Evolutionary conservation across 30 jellyfish, hydroid and myxozoan species (phyloP), one percentile per base, ranked within the genome.

Genomic region (Aurelia coerulea): DNA sequence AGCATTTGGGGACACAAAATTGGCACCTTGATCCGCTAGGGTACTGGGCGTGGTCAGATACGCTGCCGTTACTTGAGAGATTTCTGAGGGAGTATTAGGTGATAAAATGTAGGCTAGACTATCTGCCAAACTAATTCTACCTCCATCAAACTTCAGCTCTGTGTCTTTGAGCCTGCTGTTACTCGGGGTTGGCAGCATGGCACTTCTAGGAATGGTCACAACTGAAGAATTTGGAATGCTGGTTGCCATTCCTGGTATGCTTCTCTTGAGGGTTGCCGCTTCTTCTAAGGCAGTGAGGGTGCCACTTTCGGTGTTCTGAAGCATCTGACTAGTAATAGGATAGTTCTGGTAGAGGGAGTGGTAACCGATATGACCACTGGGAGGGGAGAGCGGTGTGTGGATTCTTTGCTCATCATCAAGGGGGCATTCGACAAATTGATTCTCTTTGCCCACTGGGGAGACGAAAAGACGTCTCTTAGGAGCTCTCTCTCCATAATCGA

Each of bases 361-460:
- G 80, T 62, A 49, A 32, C 72, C 72, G 50, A 65, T 42, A 39
- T 58, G 66, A 10, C 80, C 88, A 41, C 79, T 73, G n/a, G 78
- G 46, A 9, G 87, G 86, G 19, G 93, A 14, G 18, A 33, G 73
- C 52, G 74, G 54, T 19, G 86, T 62, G 18, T 68, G 70, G 37
- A 66, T 16, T 73, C 80, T 60, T 41, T 84, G 80, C 29, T 19
- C 62, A 15, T 8, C 51, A 81, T 60, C 75, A 16, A 51, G 52
- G 4, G 86, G 78, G 62, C 80, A 50, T 5, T 10, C 23, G 2
- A 33, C 52, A 9, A 69, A 2, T 29, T 73, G 81, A 41, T 84
- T 84, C 53, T 84, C 93, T 46, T 84, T 84, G 6, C 93, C 93
- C 10, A 63, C 83, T 13, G 93, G 93, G 10, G 93, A 84, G 65